Conservation (phyloP, 2,113 vertebrate species). For the Ranitomeya imitator region DNA sequence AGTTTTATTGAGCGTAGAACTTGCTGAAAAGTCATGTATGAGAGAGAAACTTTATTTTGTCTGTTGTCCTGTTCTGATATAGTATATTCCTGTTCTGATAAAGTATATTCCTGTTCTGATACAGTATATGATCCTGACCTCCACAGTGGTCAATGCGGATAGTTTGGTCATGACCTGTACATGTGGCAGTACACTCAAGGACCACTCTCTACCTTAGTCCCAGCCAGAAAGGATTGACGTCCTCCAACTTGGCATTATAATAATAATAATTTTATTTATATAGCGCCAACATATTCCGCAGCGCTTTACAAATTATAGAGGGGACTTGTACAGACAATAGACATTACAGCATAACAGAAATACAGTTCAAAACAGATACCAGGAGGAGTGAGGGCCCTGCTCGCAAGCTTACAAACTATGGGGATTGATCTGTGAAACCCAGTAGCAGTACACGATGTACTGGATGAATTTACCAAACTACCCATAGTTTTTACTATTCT, state of each 20-base stretch:
- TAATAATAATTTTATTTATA: too few relatives aligned
- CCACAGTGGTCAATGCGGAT: too few relatives aligned
- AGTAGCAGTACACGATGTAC: not conserved
- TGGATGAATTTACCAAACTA: not conserved
- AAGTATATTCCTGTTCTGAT: not conserved
- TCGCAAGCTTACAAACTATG: too few relatives aligned
- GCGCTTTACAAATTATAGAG: too few relatives aligned
- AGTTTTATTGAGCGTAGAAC: not conserved
- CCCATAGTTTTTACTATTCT: not conserved
- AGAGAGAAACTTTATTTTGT: not conserved
- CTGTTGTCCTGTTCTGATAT: not conserved
- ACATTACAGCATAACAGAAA: too few relatives aligned
- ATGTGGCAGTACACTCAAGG: not conserved
- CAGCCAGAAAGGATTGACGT: not conserved
- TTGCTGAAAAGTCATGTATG: not conserved
- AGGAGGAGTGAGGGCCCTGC: too few relatives aligned
- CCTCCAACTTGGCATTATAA: not conserved
- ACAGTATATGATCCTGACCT: not conserved
- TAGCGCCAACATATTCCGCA: too few relatives aligned
- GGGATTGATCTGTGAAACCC: not conserved
- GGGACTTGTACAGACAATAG: too few relatives aligned
- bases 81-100: not conserved
- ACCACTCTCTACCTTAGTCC: not conserved
- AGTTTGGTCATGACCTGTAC: not conserved
- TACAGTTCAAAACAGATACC: too few relatives aligned